Evolutionary conservation across 37 sponge, comb jelly and placozoan species (phyloP).

Genomic region (Eunapius fragilis): DNA sequence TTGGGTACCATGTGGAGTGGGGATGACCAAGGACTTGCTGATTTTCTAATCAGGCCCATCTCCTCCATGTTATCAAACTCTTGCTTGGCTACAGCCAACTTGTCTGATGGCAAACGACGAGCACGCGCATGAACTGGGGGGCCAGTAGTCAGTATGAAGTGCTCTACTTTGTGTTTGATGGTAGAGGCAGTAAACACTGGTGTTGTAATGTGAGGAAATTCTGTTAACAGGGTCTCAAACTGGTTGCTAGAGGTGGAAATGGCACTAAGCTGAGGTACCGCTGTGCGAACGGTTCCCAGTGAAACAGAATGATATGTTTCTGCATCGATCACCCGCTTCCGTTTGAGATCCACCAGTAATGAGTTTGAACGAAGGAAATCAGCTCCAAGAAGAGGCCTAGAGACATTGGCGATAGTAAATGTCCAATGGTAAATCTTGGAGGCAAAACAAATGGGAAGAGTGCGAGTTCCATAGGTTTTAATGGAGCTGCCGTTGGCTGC

Average conservation of each 20-base stretch:
- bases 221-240: not conserved
- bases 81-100: not conserved
- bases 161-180: slow-evolving; percentile 24
- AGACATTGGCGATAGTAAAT: slow-evolving; percentile 8
- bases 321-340: slow-evolving; percentile 1
- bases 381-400: slow-evolving; percentile 18
- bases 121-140: slow-evolving; percentile 23
- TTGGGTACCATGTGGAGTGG: slow-evolving; percentile 49
- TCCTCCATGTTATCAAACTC: slow-evolving; percentile 32
- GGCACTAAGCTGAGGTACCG: not conserved
- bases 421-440: not conserved
- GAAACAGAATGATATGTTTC: not conserved
- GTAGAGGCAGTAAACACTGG: not conserved
- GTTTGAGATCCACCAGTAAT: slow-evolving; percentile 16
- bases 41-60: slow-evolving; percentile 27
- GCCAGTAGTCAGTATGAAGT: slow-evolving; percentile 42
- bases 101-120: slow-evolving; percentile 24
- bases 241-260: slow-evolving; percentile 1
- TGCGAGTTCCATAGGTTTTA: slow-evolving; percentile 14
- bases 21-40: slow-evolving; percentile 24
- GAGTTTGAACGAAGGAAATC: slow-evolving; percentile 16
- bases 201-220: slow-evolving; percentile 13
- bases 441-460: not conserved
- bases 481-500: slow-evolving; percentile 21
- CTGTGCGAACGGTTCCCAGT: not conserved